Evolutionary conservation across 2,888 invertebrate genomes (phyloP), one percentile per base, ranked within the genome.

Genomic region (Schizaphis graminum): DNA sequence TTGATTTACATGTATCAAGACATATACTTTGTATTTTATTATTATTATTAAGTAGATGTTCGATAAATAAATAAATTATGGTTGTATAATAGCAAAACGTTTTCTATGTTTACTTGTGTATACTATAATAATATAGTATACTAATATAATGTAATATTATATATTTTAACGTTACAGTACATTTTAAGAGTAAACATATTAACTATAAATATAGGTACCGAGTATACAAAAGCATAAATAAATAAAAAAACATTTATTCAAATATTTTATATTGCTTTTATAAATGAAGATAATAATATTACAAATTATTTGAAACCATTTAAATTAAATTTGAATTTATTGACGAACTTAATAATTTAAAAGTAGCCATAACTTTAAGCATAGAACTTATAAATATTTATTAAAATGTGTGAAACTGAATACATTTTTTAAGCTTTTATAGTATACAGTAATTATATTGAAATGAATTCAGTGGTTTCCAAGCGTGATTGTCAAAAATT

Each of bases 381-480:
- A 88, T 86, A 35, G 21, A 49, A 26, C 67, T 67, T n/a, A 77
- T 35, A 77, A 77, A 77, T 77, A 77, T 77, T 77, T 77, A 77
- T 77, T 21, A 77, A 53, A 91, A 41, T 56, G 28, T n/a, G 41
- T 84, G 91, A 84, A 28, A 91, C 84, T 56, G 13, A 56, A 84
- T 84, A 41, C 84, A 26, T 24, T 77, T 57, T 47, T 86, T 28
- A 11, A 8, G 61, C 21, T 41, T 67, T 35, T 77, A 77, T 35
- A 35, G 24, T 35, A 13, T 41, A 85, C 10, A 35, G 41, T 90
- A 90, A 56, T 77, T 35, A 87, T 90, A 91, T 94, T 94, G 86
- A 91, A 94, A 94, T 94, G 49, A 86, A 91, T 94, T 94, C 94
- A 94, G 77, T 49, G 86, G 94, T 90, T 86, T 90, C 86, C n/a